Evolutionary conservation across 1,140 invertebrate species (phyloP), one percentile per base, ranked within the genome.

Genomic region (Brachionus calyciflorus): DNA sequence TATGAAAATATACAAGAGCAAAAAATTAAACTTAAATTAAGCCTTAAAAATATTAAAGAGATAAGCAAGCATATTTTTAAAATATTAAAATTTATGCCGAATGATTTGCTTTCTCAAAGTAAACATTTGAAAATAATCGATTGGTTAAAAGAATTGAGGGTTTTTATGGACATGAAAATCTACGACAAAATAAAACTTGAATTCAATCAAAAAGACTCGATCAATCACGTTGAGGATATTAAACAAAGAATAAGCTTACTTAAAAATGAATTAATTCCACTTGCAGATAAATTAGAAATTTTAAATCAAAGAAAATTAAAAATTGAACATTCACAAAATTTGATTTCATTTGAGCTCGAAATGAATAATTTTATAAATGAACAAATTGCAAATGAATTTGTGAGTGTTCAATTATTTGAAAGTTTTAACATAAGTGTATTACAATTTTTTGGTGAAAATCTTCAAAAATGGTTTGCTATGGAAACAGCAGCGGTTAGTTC

Each of bases 401-500:
- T 17, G 1, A 30, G 6, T 9, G 9, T 17, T 6, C 60, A 65
- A n/a, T 41, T 65, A n/a, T 65, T 44, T 19, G 60, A 46, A 37
- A 65, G 60, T 44, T 44, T 65, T 44, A 65, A 65, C 19, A 44
- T 3, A 24, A 19, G 33, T 65, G 12, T 65, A 9, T 26, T 65
- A 0, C 60, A 65, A 44, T 65, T 65, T 65, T 65, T 73, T 40
- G 46, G 30, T 33, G 46, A 73, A 51, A 73, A 73, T 51, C 19
- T 55, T 12, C 51, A 51, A 26, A 73, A 73, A 51, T 73, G 69
- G 69, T 51, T 51, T 7, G 30, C 51, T 7, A 73, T 73, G 69
- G 46, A 73, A 73, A 55, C 30, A 40, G 69, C 69, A 2, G 69
- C 69, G 1, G 14, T 40, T 37, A 33, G 30, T 28, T 19, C 69